Conservation (phyloP, 2,888 invertebrate genomes). For the Brachyptera risi region DNA sequence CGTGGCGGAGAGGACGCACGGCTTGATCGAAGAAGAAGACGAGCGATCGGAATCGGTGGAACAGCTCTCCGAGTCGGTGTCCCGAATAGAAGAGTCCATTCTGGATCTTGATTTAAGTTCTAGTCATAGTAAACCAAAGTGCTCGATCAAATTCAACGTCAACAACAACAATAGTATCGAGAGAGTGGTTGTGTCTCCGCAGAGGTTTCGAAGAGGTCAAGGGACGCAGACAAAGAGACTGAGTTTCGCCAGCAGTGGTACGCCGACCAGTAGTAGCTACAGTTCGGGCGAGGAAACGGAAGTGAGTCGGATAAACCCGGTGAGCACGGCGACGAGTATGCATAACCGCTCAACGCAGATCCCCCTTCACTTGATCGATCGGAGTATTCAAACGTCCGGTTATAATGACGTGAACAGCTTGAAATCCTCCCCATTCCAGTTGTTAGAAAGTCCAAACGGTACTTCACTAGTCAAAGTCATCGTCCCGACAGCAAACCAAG, state of each 20-base stretch:
- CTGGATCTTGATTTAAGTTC: constrained; percentile 22
- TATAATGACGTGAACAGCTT: constrained; percentile 35
- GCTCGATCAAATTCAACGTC: constrained; percentile 37
- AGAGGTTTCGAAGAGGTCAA: constrained; percentile 30
- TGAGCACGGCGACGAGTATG: not conserved
- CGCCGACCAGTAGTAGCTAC: constrained; percentile 51
- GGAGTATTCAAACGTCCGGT: constrained; percentile 70
- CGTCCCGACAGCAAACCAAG: constrained; percentile 12
- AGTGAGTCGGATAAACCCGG: constrained; percentile 46
- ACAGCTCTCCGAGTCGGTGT: constrained; percentile 35
- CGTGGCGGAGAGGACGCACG: constrained; percentile 46
- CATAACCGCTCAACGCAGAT: constrained; percentile 49
- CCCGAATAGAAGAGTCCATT: constrained; percentile 29
- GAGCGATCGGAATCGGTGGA: constrained; percentile 50
- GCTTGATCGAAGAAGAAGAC: constrained; percentile 54
- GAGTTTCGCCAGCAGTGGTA: constrained; percentile 43
- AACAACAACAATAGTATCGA: constrained; percentile 54
- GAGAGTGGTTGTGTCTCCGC: constrained; percentile 32
- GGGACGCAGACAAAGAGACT: constrained; percentile 38
- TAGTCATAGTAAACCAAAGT: constrained; percentile 25
- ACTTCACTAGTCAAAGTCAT: constrained; percentile 30
- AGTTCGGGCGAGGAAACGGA: constrained; percentile 54
- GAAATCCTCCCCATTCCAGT: constrained; percentile 26
- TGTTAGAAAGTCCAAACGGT: constrained; percentile 29
- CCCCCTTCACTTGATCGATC: constrained; percentile 58